Conservation (phyloP, 2,797 vertebrate genomes). For the Tarsius wallacei region DNA sequence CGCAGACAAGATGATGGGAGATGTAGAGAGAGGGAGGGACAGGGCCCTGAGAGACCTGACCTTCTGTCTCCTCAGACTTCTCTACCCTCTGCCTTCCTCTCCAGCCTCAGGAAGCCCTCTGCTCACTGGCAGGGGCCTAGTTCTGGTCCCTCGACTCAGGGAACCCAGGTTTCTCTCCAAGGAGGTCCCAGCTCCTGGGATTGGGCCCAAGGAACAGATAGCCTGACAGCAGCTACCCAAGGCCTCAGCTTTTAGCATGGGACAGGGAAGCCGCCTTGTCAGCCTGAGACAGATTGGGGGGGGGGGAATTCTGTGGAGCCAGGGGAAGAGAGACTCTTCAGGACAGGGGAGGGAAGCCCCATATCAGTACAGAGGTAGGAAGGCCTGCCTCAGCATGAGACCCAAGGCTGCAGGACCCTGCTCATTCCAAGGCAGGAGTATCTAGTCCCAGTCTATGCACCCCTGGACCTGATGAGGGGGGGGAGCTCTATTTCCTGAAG, state of each 20-base stretch:
- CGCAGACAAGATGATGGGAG: background rate
- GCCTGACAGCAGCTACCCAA: background rate
- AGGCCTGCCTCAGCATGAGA: background rate
- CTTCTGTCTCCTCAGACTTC: background rate
- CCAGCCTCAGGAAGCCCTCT: background rate
- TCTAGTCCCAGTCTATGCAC: background rate
- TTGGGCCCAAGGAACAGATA: background rate
- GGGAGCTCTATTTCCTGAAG: background rate
- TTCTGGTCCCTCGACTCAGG: background rate
- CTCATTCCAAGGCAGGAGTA: background rate
- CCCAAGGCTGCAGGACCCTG: background rate
- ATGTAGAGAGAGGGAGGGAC: background rate
- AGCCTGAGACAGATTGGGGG: background rate
- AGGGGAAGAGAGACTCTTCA: background rate
- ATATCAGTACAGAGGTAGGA: background rate
- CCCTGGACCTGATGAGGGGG: background rate
- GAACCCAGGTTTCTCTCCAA: background rate
- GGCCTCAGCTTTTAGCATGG: background rate
- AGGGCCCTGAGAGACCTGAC: background rate
- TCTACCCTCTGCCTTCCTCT: background rate
- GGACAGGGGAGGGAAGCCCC: background rate
- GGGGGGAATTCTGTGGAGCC: accelerated
- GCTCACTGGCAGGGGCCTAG: accelerated
- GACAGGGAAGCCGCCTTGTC: background rate
- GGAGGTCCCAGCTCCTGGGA: background rate